Evolutionary conservation across 2,113 vertebrate species (phyloP).

Genomic region (Galbula dea): DNA sequence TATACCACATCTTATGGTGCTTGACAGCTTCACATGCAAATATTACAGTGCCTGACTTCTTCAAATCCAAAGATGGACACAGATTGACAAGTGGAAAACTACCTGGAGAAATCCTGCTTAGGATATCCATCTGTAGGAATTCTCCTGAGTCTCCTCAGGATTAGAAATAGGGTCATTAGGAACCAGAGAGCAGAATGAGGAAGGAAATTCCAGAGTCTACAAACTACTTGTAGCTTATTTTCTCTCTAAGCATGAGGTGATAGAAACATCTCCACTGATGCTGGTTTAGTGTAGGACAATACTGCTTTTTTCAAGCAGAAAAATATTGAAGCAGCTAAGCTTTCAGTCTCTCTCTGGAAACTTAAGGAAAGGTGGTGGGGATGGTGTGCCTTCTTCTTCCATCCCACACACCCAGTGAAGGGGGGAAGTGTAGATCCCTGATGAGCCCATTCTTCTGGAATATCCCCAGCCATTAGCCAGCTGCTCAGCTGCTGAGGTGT

Average conservation of each 20-base stretch:
- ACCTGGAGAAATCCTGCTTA: background rate
- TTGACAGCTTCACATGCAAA: background rate
- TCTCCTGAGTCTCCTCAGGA: background rate
- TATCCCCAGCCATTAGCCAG: background rate
- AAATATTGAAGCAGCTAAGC: background rate
- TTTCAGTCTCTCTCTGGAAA: background rate
- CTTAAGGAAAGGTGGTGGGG: background rate
- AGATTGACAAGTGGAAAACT: background rate
- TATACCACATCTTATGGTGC: rapidly evolving
- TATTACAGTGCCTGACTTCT: background rate
- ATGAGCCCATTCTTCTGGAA: background rate
- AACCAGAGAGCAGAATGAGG: background rate
- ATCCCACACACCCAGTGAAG: background rate
- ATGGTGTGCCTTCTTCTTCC: background rate
- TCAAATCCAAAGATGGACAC: background rate
- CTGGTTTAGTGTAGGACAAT: background rate
- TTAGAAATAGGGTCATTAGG: background rate
- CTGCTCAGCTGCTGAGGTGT: background rate
- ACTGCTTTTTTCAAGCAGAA: background rate
- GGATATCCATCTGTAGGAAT: rapidly evolving
- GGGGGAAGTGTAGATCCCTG: background rate
- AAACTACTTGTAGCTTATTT: background rate
- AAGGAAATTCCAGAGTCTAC: background rate
- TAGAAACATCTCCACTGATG: background rate
- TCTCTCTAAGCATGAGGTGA: background rate